Evolutionary conservation across 2,888 invertebrate genomes (phyloP), one percentile per base, ranked within the genome.

Genomic region (Blastobasis lacticolella): DNA sequence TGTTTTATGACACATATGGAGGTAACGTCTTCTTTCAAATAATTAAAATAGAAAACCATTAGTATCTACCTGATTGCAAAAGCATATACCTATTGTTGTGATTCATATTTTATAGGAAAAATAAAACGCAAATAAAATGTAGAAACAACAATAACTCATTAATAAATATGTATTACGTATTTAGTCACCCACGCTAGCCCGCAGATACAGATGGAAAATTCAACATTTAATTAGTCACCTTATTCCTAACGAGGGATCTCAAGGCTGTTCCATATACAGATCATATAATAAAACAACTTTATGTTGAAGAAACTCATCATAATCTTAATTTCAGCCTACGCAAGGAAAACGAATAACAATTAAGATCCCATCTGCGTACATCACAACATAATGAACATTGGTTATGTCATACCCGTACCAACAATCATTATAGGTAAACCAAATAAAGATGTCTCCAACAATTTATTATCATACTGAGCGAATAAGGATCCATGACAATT

Each of bases 151-250:
- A 72, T 69, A 71, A 70, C 73, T 77, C 71, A 76, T n/a, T n/a
- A n/a, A n/a, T n/a, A 67, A 62, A 63, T 60, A 64, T 42, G 69
- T 69, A 73, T 67, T 75, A 65, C 66, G 72, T 70, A 69, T 62
- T 62, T 62, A 64, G 53, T 53, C 81, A 67, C 84, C 83, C 75
- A 85, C 85, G 64, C 73, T 46, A 56, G 61, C 65, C 73, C 74
- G 70, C 71, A 70, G 73, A 77, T 76, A 80, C 78, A 71, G 71
- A 68, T 77, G 81, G 82, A 85, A 85, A 86, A 84, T 69, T 82
- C 71, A 76, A 78, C 72, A 81, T 75, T 78, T 82, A 84, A 86
- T 84, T 82, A 85, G 77, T 73, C 75, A 65, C 84, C 82, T 68
- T 83, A 81, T 82, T 73, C 61, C 80, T 76, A 66, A 73, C 66